Base-by-base conservation (phyloP, 1,140 invertebrate genomes). In the Megathymus violae region DNA sequence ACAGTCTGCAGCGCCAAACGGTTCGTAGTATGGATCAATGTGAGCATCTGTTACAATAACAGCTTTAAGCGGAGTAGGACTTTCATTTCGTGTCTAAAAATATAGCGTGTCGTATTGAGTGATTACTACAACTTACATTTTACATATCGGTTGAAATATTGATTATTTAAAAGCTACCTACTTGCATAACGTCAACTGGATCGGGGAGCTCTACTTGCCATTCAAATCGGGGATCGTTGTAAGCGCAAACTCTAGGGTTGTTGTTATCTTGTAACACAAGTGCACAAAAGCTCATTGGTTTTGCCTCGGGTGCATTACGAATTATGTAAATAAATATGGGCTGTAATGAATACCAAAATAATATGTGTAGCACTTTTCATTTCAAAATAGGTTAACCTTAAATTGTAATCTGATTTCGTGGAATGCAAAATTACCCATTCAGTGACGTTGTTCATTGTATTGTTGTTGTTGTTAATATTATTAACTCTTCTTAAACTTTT, bases 41-140 rank as follows among this genome's bases (percentile, higher is more conserved):
- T 98, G 97, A 36, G 96, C 93, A 78, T 98, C 97, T 0, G 95
- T 94, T 38, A 98, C 79, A 27, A 98, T 95, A 6, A 96, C 88
- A 14, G 97, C 91, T 74, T 94, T 91, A 0, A 89, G 52, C n/a
- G 62, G 61, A 0, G 14, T 56, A 6, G 25, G 15, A 36, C n/a
- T 31, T 22, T 46, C 31, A n/a, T 47, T 40, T 13, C 3, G 52
- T 38, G 15, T 19, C 75, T 78, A 46, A 47, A 69, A 59, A 54
- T 17, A 54, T 31, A 60, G 0, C 11, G 19, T 10, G 6, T n/a
- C n/a, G n/a, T n/a, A n/a, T n/a, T n/a, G n/a, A n/a, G n/a, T n/a
- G n/a, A n/a, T n/a, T n/a, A n/a, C n/a, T n/a, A n/a, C n/a, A n/a
- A n/a, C n/a, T n/a, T n/a, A n/a, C n/a, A n/a, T n/a, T n/a, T n/a